phyloP scores from a whole-genome alignment of 1,140 invertebrate genomes.

The Himalopsyche phryganea region DNA sequence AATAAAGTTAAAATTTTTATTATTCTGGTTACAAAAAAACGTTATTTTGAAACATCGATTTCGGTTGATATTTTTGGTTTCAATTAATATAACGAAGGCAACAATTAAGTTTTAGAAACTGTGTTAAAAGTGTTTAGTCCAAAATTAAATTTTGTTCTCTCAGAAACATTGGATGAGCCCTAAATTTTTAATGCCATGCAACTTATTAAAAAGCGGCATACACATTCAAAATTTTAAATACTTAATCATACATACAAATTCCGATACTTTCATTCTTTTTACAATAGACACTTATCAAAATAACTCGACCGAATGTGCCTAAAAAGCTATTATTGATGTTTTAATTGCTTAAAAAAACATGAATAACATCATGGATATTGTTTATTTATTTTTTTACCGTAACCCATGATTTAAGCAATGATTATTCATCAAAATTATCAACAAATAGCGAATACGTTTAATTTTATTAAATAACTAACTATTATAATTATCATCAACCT shows the following conservation, averaged over 20 bases:
- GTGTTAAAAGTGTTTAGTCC: no score
- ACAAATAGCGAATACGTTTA: not conserved
- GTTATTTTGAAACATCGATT: no score
- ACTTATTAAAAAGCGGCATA: not conserved
- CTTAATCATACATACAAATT: not conserved
- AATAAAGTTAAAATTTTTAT: no score
- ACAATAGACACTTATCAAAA: conserved; percentile 20
- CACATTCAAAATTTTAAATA: not conserved
- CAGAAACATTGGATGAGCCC: conserved; percentile 7
- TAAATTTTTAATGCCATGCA: conserved; percentile 10
- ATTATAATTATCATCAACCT: conserved; percentile 25
- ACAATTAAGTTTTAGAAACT: no score
- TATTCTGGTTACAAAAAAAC: no score
- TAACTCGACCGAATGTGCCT: not conserved
- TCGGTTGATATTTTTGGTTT: no score
- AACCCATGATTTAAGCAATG: not conserved
- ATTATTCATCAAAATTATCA: conserved; percentile 1
- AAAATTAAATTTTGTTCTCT: not conserved
- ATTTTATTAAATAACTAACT: conserved; percentile 5
- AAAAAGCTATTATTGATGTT: not conserved
- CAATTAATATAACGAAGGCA: no score
- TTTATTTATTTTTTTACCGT: not conserved
- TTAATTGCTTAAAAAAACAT: no score
- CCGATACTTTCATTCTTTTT: conserved; percentile 6
- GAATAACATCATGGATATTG: not conserved